Percentiles rank a stretch among this genome's conserved stretches.
Evolutionary conservation across 2,888 invertebrate genomes (phyloP).

Genomic region (Petrophora chlorosata): DNA sequence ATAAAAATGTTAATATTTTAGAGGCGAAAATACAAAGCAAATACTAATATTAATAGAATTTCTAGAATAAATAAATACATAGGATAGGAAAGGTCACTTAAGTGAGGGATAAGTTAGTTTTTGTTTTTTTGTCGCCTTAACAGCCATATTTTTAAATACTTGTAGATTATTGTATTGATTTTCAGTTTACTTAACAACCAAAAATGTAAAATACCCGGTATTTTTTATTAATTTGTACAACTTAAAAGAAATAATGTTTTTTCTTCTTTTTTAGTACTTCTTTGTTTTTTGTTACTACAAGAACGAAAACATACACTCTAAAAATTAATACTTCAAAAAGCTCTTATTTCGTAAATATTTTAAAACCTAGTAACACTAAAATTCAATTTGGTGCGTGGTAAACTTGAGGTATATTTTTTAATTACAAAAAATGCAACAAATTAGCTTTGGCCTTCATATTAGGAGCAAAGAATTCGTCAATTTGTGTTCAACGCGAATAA

Average conservation of each 20-base stretch:
- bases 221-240: not conserved
- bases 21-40: slow-evolving; percentile 77
- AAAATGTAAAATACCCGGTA: slow-evolving; percentile 2
- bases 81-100: slow-evolving; percentile 66
- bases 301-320: slow-evolving; percentile 44
- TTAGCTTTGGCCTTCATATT: slow-evolving; percentile 12
- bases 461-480: slow-evolving; percentile 32
- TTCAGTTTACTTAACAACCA: slow-evolving; percentile 9
- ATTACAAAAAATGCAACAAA: slow-evolving; percentile 37
- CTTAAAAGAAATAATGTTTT: too few relatives aligned
- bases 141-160: slow-evolving; percentile 29
- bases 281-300: slow-evolving; percentile 42
- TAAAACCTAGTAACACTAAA: slow-evolving; percentile 67
- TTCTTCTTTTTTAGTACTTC: slow-evolving; percentile 23
- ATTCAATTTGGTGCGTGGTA: slow-evolving; percentile 79
- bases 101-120: slow-evolving; percentile 57
- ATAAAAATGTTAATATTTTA: slow-evolving; percentile 59
- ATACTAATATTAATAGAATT: slow-evolving; percentile 63
- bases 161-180: slow-evolving; percentile 23
- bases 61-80: slow-evolving; percentile 74
- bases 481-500: not conserved
- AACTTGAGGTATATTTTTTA: slow-evolving; percentile 79
- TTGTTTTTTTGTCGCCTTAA: slow-evolving; percentile 3
- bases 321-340: slow-evolving; percentile 68
- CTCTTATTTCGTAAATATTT: slow-evolving; percentile 44